Evolutionary conservation across 2,888 invertebrate genomes (phyloP), one percentile per base, ranked within the genome.

Genomic region (Rhorus exstirpatorius): DNA sequence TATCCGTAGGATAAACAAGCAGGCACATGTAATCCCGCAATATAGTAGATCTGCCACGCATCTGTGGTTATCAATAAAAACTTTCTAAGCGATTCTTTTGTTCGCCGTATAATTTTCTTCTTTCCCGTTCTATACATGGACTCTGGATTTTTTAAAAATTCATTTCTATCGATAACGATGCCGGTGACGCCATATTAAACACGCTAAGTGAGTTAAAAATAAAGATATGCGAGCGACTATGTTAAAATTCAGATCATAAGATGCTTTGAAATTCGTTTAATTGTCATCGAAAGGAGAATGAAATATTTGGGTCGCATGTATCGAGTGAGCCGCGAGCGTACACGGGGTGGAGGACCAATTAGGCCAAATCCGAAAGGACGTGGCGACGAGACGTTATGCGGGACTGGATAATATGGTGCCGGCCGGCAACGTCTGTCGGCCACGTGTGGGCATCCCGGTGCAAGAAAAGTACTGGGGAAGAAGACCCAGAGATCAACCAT

Each of bases 361-460:
- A 83, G 79, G 60, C 71, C 79, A 55, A 76, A 70, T 46, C 58
- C 53, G 65, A 79, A 60, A 61, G 31, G 58, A 75, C 79, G 76
- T 53, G 67, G 41, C 58, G 80, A 81, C 82, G 81, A 74, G 80
- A 82, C 79, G 70, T 71, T 71, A 81, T 81, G 81, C 75, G 58
- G 51, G 65, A 38, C 49, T 78, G 63, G 81, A 75, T 60, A 63
- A 65, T 58, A 72, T 24, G 68, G 38, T 71, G 60, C 67, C 60
- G 80, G 81, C 74, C 61, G 65, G 81, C 82, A 78, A 44, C 86
- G 89, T 88, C 88, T 89, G 91, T 86, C 84, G 84, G 86, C 89
- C 91, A 91, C 91, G 91, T 89, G 91, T 89, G 89, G 86, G 84
- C 88, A 89, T 88, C 85, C 81, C 83, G 31, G 61, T 76, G 78